A percentile compares a stretch with the other conserved stretches of the same genome.
phyloP scores from a whole-genome alignment of 2,888 invertebrate genomes.

The Cacoxenus indagator region DNA sequence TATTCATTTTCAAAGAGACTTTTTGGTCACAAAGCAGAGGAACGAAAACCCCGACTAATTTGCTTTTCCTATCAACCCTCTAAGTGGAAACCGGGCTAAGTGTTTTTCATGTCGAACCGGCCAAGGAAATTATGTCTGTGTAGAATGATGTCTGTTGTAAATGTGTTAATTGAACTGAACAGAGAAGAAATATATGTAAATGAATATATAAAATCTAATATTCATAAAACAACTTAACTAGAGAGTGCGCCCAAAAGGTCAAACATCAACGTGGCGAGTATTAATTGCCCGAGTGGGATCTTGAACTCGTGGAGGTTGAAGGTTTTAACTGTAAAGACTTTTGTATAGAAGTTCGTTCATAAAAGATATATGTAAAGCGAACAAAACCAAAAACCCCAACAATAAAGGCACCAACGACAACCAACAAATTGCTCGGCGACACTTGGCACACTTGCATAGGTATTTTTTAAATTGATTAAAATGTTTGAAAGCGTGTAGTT shows the following conservation, averaged over 20 bases:
- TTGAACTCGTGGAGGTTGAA: slow-evolving; percentile 55
- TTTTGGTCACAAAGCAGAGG: slow-evolving; percentile 29
- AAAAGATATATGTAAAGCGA: slow-evolving; percentile 30
- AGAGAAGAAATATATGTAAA: neutral
- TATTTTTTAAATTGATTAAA: slow-evolving; percentile 44
- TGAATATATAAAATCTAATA: neutral
- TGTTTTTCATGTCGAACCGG: slow-evolving; percentile 50
- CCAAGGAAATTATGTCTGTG: neutral
- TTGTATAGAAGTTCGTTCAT: slow-evolving; percentile 25
- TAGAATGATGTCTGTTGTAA: slow-evolving; percentile 33
- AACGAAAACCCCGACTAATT: neutral
- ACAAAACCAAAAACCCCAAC: neutral
- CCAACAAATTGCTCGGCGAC: slow-evolving; percentile 33
- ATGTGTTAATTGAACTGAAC: slow-evolving; percentile 14
- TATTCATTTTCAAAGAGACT: slow-evolving; percentile 2
- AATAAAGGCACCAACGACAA: neutral
- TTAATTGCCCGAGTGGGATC: slow-evolving; percentile 15
- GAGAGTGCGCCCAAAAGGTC: neutral
- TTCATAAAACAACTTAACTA: neutral
- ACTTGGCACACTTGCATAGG: slow-evolving; percentile 54
- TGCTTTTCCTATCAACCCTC: slow-evolving; percentile 44
- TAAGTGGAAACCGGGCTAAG: slow-evolving; percentile 59
- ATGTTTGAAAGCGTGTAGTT: slow-evolving; percentile 29
- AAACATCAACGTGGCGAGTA: neutral
- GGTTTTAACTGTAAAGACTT: slow-evolving; percentile 35